Base-by-base conservation (phyloP, 2,888 invertebrate genomes). In the Yponomeuta malinellus region DNA sequence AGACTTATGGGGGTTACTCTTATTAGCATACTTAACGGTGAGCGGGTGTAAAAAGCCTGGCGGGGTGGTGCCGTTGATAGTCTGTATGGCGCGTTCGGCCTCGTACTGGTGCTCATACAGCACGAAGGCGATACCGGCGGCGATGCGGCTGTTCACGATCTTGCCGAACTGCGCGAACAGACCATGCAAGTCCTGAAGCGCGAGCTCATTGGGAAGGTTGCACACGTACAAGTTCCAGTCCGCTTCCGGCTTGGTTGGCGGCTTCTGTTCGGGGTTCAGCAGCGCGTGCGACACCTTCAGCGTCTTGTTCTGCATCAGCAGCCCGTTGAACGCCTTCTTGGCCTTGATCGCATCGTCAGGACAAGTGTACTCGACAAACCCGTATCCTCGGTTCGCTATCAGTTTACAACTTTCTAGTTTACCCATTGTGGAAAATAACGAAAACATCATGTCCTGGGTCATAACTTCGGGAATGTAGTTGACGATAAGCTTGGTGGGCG, bases 381-480 rank as follows among this genome's bases (percentile, higher is more conserved):
- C 93, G 82, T 93, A 93, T 83, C 93, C 92, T 84, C 92, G 88
- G 84, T 93, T 93, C 76, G 92, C 88, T 87, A 93, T 93, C 85
- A 93, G 84, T 85, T 93, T 93, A 87, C 93, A 93, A 86, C 93
- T 93, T 87, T 93, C 93, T 83, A 93, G 85, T 89, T 93, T 93
- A 82, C 93, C 93, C 92, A 93, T 93, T 74, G 92, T 92, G 73
- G 93, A 91, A 84, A 93, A 93, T 80, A 93, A 83, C 75, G 92
- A 93, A 81, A 92, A 93, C 92, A 93, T 92, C 92, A 92, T 93
- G 83, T 92, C 92, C 90, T 93, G 93, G 79, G 91, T 93, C 92
- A 92, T 93, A 84, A 93, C 90, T 89, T 93, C 93, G 81, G 93
- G 93, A 88, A 93, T 93, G 86, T 93, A 93, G 88, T 93, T 93